phyloP scores from a whole-genome alignment of 2,113 vertebrate species.

The Vulpes lagopus region DNA sequence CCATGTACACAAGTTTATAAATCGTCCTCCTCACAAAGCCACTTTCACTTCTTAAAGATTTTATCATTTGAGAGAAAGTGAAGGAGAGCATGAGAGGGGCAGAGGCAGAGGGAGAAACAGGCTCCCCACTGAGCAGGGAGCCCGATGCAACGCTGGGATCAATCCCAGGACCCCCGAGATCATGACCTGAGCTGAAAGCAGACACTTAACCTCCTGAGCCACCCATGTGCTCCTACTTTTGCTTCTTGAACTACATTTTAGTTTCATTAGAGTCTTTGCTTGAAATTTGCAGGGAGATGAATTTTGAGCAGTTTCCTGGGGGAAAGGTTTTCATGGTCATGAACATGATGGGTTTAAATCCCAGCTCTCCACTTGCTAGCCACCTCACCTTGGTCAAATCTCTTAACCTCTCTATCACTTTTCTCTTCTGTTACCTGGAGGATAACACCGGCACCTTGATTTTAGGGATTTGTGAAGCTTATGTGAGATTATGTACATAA shows the following conservation, averaged over 20 bases:
- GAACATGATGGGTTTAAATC: neutral
- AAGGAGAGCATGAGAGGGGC: neutral
- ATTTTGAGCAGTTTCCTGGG: neutral
- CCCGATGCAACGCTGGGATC: accelerated
- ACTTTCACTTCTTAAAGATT: neutral
- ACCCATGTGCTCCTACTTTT: neutral
- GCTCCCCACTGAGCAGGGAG: neutral
- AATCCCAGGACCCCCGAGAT: neutral
- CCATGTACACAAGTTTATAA: neutral
- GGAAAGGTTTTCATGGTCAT: neutral
- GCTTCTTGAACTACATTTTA: neutral
- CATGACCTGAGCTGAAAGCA: neutral
- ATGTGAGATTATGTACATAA: neutral
- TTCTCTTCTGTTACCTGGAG: neutral
- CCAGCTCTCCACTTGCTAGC: neutral
- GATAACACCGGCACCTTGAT: neutral
- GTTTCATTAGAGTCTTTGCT: neutral
- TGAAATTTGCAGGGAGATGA: neutral
- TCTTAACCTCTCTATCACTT: neutral
- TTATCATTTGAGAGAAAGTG: neutral
- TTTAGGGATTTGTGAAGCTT: neutral
- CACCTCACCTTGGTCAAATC: neutral
- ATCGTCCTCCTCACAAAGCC: neutral
- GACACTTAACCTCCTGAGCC: neutral
- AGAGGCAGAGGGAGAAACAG: neutral